These are phyloP conservation scores for Paedocypris sp. DNA, from an alignment of 2,113 vertebrate genomes.

Conservation along the genomic window DNA sequence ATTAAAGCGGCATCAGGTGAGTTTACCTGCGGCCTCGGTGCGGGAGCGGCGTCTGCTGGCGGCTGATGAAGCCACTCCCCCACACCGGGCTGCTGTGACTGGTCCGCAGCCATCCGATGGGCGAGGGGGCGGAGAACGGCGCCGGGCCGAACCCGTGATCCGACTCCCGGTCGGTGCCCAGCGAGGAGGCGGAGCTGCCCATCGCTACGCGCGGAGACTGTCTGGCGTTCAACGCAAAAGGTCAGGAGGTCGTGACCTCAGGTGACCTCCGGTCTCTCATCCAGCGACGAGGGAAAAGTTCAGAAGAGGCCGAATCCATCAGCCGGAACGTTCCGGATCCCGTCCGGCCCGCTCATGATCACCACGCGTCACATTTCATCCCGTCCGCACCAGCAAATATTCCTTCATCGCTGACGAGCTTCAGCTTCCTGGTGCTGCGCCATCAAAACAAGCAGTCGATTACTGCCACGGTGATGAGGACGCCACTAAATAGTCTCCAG, in stretches of 20 bases:
- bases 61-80: constrained; percentile 73
- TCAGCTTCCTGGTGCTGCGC: no score
- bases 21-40: constrained; percentile 79
- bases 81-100: constrained; percentile 76
- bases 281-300: no score
- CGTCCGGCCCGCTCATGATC: no score
- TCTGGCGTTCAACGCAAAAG: not conserved
- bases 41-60: constrained; percentile 55
- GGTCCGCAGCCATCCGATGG: constrained; percentile 81
- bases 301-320: no score
- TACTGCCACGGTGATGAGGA: no score
- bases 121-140: constrained; percentile 68
- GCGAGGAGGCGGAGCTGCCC: constrained; percentile 94
- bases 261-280: no score
- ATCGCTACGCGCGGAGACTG: constrained; percentile 64
- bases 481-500: no score
- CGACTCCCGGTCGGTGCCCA: constrained; percentile 85
- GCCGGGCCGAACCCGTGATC: constrained; percentile 79
- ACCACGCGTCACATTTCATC: constrained; percentile 20
- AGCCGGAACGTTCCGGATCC: no score
- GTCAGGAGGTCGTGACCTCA: no score
- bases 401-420: constrained; percentile 1
- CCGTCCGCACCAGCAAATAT: constrained; percentile 15
- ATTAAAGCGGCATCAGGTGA: no score
- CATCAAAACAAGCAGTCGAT: no score